A percentile compares a stretch with the other conserved stretches of the same genome.
Evolutionary conservation across 2,113 vertebrate species (phyloP).

Genomic region (Scytalopus superciliaris): DNA sequence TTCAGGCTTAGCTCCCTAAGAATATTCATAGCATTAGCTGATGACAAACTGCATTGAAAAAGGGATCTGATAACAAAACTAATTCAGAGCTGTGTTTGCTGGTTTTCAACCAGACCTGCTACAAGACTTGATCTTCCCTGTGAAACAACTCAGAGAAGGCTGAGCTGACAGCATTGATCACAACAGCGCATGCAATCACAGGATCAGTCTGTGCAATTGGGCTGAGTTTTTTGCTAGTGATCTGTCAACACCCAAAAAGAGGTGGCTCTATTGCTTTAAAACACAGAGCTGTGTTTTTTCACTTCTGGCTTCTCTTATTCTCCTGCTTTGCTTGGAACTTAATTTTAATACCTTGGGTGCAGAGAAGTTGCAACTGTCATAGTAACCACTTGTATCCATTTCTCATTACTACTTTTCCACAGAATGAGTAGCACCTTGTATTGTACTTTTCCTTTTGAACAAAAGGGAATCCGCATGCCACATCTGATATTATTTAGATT

Average conservation of each 20-base stretch:
- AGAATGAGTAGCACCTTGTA: accelerated
- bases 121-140: background rate
- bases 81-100: background rate
- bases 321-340: background rate
- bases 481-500: background rate
- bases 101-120: background rate
- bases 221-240: background rate
- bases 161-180: background rate
- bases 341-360: background rate
- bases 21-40: background rate
- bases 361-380: background rate
- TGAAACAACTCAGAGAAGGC: background rate
- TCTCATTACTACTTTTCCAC: background rate
- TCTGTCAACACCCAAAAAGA: background rate
- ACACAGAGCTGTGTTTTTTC: background rate
- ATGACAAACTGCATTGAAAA: background rate
- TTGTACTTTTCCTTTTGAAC: background rate
- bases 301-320: background rate
- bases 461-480: background rate
- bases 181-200: background rate
- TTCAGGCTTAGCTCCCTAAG: background rate
- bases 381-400: background rate
- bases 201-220: background rate
- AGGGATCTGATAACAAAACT: background rate
- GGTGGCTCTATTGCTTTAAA: background rate